These are phyloP conservation scores for Sycophila sp. DNA, from an alignment of 1,140 invertebrate genomes.

Conservation along the genomic window DNA sequence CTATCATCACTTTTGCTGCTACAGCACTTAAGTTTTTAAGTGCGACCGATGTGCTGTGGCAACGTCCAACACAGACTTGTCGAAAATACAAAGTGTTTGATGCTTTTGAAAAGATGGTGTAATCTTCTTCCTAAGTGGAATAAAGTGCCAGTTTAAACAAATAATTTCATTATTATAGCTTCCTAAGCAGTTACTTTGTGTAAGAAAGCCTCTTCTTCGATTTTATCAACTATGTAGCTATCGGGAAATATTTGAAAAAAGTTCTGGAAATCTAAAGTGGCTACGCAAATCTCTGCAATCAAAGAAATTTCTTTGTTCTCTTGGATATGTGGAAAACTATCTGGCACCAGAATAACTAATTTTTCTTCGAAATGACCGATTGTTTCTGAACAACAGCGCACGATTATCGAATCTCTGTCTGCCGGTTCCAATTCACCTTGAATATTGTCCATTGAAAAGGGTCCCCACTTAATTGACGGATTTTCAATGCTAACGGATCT, in stretches of 20 bases:
- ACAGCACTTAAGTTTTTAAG: constrained; percentile 2
- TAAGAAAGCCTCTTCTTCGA: constrained; percentile 44
- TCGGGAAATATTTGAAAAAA: constrained; percentile 50
- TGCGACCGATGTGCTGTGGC: neutral
- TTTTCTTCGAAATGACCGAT: constrained; percentile 34
- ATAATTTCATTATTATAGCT: neutral
- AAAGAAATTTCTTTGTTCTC: constrained; percentile 38
- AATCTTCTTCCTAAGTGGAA: too few species aligned
- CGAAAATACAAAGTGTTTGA: neutral
- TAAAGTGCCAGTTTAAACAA: neutral
- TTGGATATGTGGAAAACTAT: neutral
- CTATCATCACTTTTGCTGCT: constrained; percentile 37
- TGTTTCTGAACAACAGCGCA: neutral
- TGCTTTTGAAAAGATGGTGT: constrained; percentile 1
- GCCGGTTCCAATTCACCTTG: constrained; percentile 3
- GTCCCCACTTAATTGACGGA: neutral
- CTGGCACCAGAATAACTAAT: neutral
- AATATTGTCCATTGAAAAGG: constrained; percentile 5
- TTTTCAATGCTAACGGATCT: neutral
- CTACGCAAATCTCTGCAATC: constrained; percentile 41
- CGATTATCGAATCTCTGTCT: neutral
- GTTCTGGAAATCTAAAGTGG: constrained; percentile 50
- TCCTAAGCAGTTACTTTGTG: constrained; percentile 40
- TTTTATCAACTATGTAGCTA: constrained; percentile 47
- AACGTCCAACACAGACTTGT: constrained; percentile 4